A percentile compares a stretch with the other conserved stretches of the same genome.
These are phyloP conservation scores for Merodon equestris DNA, from an alignment of 2,888 invertebrate genomes.

Conservation along the genomic window DNA sequence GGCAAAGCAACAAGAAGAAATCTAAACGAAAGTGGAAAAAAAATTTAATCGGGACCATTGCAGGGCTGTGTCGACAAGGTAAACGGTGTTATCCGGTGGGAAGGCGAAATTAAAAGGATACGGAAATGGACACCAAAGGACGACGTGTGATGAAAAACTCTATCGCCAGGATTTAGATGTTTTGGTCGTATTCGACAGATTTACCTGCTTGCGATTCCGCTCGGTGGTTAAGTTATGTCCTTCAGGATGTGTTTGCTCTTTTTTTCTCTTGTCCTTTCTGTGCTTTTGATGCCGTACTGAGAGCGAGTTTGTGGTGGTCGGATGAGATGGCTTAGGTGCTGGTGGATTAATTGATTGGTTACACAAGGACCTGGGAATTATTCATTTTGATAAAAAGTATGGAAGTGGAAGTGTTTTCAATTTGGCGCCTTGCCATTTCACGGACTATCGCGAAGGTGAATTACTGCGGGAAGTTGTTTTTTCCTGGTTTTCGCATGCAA, in stretches of 20 bases:
- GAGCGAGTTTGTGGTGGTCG: not conserved
- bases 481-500: too few relatives aligned
- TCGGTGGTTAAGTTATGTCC: conserved; percentile 23
- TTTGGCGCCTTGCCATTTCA: conserved; percentile 41
- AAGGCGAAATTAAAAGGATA: conserved; percentile 1
- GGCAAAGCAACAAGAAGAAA: not conserved
- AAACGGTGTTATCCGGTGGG: too few relatives aligned
- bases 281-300: not conserved
- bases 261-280: conserved; percentile 19
- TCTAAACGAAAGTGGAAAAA: not conserved
- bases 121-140: not conserved
- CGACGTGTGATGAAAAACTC: conserved; percentile 32
- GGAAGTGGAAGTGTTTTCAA: conserved; percentile 32
- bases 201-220: conserved; percentile 44
- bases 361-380: conserved; percentile 3
- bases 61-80: too few relatives aligned
- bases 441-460: conserved; percentile 24
- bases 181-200: conserved; percentile 42
- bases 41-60: conserved; percentile 56
- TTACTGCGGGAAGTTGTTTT: too few relatives aligned
- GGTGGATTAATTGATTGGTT: conserved; percentile 47
- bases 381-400: conserved; percentile 19
- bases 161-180: conserved; percentile 20
- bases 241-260: not conserved
- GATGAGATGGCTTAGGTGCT: conserved; percentile 13